phyloP scores from a whole-genome alignment of 2,888 invertebrate species.

The Diarsia rubi region DNA sequence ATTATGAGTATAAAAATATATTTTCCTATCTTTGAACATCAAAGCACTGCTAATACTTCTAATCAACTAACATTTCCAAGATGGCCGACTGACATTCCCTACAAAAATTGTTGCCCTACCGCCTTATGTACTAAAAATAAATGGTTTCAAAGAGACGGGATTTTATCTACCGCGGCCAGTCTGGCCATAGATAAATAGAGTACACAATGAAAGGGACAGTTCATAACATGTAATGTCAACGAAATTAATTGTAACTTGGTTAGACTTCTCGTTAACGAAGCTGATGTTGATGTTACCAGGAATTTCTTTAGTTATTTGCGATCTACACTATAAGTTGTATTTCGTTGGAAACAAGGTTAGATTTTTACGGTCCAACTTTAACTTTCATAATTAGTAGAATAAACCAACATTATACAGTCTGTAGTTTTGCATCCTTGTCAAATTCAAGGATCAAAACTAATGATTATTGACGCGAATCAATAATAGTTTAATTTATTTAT shows the following conservation, averaged over 20 bases:
- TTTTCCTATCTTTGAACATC: not conserved
- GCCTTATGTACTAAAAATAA: constrained; percentile 37
- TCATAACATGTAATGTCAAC: constrained; percentile 73
- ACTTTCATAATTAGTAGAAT: too few species aligned
- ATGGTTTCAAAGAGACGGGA: constrained; percentile 45
- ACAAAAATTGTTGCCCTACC: constrained; percentile 19
- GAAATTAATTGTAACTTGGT: constrained; percentile 73
- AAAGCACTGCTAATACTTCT: not conserved
- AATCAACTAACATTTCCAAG: constrained; percentile 16
- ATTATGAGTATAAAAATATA: not conserved
- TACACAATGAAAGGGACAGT: constrained; percentile 60
- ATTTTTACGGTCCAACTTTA: too few species aligned
- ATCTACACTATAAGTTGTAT: not conserved
- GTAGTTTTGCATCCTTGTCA: too few species aligned
- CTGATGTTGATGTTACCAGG: constrained; percentile 58
- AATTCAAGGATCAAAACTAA: too few species aligned
- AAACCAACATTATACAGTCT: too few species aligned
- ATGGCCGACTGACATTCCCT: not conserved
- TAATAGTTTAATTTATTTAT: too few species aligned
- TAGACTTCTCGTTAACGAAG: constrained; percentile 78
- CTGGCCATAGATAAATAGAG: constrained; percentile 57
- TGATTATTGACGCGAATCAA: too few species aligned
- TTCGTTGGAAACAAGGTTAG: not conserved
- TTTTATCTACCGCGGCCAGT: constrained; percentile 47
- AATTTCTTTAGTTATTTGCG: constrained; percentile 26